Evolutionary conservation across 2,113 vertebrate genomes (phyloP), one percentile per base, ranked within the genome.

Genomic region (Sylvicapra grimmia): DNA sequence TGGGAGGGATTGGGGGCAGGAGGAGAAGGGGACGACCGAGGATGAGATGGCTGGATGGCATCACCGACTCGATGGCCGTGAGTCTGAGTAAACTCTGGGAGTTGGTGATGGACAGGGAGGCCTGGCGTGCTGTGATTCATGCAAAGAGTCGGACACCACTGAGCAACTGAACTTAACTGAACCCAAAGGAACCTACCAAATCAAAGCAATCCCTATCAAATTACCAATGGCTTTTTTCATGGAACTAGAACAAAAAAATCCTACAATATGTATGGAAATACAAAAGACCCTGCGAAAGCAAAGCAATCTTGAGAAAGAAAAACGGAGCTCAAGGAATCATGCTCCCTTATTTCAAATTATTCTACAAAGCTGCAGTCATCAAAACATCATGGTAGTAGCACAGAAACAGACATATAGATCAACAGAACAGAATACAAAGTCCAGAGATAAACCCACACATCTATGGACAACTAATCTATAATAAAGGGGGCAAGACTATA

Each of bases 111-210:
- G 21, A 58, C 21, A 0, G 8, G 56, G 23, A 25, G 23, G 56
- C 21, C 56, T 58, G 56, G 56, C 0, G 0, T 58, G 56, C 56
- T 58, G 8, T 0, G 0, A 10, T 58, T 58, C 23, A 10, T 58
- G 23, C 8, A 58, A 10, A 19, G 3, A 58, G 23, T 58, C 0
- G 0, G 9, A 58, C 9, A 58, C 0, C 8, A 58, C 8, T 10
- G 56, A 25, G 56, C 0, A 1, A 58, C 56, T 58, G 8, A 58
- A 58, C 56, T 58, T 8, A 58, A 58, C 23, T 25, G 21, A 58
- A 77, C 40, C 75, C 23, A 77, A 27, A 77, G 25, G 13, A 29
- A 29, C 40, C 75, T 47, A 77, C 40, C 13, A 15, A 47, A 47
- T 79, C 75, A 79, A 1, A 29, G 25, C 75, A 29, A 16, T 47